Conservation (phyloP, 2,888 invertebrate genomes). For the Aphidius colemani region DNA sequence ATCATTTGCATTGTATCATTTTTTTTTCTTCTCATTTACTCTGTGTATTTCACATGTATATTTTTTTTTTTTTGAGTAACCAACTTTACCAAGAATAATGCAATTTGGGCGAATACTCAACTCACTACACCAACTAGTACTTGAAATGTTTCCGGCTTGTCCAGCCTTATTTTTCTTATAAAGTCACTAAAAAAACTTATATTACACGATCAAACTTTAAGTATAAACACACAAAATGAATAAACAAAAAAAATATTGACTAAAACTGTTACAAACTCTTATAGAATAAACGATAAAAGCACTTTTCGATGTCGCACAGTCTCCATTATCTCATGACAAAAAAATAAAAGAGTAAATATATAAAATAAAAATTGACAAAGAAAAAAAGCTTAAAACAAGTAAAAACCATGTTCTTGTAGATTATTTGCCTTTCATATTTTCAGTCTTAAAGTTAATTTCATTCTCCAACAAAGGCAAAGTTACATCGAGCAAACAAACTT, state of each 20-base stretch:
- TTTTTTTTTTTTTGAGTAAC: too few relatives aligned
- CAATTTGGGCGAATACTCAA: too few relatives aligned
- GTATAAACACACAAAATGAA: neutral
- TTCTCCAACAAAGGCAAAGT: too few relatives aligned
- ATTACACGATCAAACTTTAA: neutral
- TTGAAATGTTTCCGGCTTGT: too few relatives aligned
- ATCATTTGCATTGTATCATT: too few relatives aligned
- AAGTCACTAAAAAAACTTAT: neutral
- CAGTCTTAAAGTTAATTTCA: too few relatives aligned
- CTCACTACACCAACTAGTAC: too few relatives aligned
- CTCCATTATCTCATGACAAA: slow-evolving; percentile 16
- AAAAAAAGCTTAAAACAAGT: neutral
- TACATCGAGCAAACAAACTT: too few relatives aligned
- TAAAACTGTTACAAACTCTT: slow-evolving; percentile 12
- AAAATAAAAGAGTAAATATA: neutral
- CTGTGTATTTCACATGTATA: too few relatives aligned
- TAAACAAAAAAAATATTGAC: slow-evolving; percentile 8
- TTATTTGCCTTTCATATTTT: neutral
- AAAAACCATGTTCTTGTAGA: neutral
- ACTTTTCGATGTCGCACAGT: slow-evolving; percentile 11
- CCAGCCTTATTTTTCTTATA: too few relatives aligned
- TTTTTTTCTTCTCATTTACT: too few relatives aligned
- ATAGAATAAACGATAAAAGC: slow-evolving; percentile 17
- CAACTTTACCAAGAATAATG: too few relatives aligned
- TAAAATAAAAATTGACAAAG: slow-evolving; percentile 8